Base-by-base conservation (phyloP, 2,113 vertebrate species). In the Perognathus longimembris region DNA sequence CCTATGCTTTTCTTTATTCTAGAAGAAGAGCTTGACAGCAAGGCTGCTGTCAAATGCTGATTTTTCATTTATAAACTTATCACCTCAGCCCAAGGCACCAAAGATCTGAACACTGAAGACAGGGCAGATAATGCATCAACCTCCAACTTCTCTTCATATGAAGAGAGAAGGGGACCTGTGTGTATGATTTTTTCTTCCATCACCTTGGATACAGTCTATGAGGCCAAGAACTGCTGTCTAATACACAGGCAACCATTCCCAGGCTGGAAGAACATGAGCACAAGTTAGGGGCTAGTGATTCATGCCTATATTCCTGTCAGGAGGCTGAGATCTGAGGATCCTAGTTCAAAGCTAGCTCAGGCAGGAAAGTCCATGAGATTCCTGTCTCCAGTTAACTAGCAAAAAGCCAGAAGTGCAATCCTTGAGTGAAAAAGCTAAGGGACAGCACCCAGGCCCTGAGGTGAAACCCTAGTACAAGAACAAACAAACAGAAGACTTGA, bases 131-230 rank as follows among this genome's bases (percentile, higher is more conserved):
- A 63, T 26, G 4, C n/a, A 34, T 1, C 28, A 74, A 54, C 17
- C 32, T 0, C 38, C 50, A 79, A 67, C 11, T 10, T 93, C 50
- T 34, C 54, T 90, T 77, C 17, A 9, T 10, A 34, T 4, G 3
- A 7, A 28, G 0, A n/a, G 18, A 40, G 40, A 57, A 50, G 17
- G 54, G 17, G 1, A n/a, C 32, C 3, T 30, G 15, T 2, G 3
- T 26, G 10, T 30, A 11, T 18, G 26, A 54, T 3, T 1, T 1
- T 40, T 75, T 93, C 59, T 28, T 61, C 69, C 45, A 63, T 7
- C 22, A 67, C 6, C 4, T 3, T 7, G 8, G 21, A 89, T 15
- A 42, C 0, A 74, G 18, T 12, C 24, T 2, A 8, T 2, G 50
- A 28, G 30, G 36, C 50, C 38, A 70, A 36, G 15, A 74, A 20